Base-by-base conservation (phyloP, 2,797 vertebrate species). In the Pipistrellus pygmaeus region DNA sequence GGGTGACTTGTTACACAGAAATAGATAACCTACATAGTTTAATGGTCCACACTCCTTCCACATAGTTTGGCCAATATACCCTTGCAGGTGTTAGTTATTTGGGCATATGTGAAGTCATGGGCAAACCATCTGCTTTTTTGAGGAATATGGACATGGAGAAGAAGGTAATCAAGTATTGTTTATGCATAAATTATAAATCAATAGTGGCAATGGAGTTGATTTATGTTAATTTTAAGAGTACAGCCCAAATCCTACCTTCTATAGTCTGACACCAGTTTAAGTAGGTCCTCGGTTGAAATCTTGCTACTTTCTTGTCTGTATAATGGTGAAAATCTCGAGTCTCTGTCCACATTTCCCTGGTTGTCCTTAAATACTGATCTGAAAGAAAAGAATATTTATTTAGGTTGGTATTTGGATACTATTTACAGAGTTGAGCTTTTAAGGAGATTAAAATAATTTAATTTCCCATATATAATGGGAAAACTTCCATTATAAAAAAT, bases 301-400 rank as follows among this genome's bases (percentile, higher is more conserved):
- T 99, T 99, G 98, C 97, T 99, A 98, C 99, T 99, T 98, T 99
- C 99, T 98, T 99, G 99, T 97, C 99, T 99, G 98, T 99, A 99
- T 71, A 99, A 98, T 18, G 99, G 99, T 23, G 99, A 99, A 98
- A 99, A 99, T 93, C 99, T 98, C 8, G 99, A 99, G 72, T 99
- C 99, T 98, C 99, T 98, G 98, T 99, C 99, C 98, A 99, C 97
- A 2, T 98, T 99, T 60, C 99, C 99, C 20, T 99, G 99, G 98
- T 99, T 99, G 97, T 99, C 99, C 96, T 99, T 99, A 98, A 99
- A 99, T 86, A 99, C 98, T 8, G 99, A 98, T 97, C 99, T 99
- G 77, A 30, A 95, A 97, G 64, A 94, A 97, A 97, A 96, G 4
- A 82, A 87, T 86, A 97, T 78, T 18, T 11, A 55, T 71, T 96